Conservation (phyloP, 2,888 invertebrate species). For the Nymphalis polychloros region DNA sequence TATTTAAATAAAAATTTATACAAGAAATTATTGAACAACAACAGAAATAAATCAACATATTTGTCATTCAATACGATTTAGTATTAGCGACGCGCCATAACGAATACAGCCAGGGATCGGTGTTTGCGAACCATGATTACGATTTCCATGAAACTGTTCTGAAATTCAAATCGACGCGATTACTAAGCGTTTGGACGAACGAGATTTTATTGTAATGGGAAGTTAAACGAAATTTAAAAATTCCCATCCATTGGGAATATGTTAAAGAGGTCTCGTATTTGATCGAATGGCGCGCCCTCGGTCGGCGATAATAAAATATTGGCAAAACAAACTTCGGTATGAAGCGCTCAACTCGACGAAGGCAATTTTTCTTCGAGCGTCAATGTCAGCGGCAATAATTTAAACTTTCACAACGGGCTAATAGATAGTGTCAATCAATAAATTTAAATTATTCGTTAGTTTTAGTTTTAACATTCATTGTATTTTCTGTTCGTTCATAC, state of each 20-base stretch:
- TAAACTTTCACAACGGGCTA: conserved; percentile 52
- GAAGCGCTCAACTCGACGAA: conserved; percentile 48
- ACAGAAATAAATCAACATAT: conserved; percentile 1
- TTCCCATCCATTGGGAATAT: conserved; percentile 23
- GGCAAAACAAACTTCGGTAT: conserved; percentile 41
- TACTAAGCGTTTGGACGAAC: conserved; percentile 35
- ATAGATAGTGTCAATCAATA: conserved; percentile 40
- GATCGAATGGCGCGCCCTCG: conserved; percentile 40
- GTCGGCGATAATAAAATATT: conserved; percentile 45
- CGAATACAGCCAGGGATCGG: conserved; percentile 20
- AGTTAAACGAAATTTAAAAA: conserved; percentile 38
- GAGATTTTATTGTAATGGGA: conserved; percentile 38
- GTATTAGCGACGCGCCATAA: conserved; percentile 18
- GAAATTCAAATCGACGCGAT: conserved; percentile 39
- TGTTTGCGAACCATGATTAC: conserved; percentile 37
- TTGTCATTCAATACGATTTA: conserved; percentile 33
- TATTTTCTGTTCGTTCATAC: too few species aligned
- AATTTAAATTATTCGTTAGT: not conserved
- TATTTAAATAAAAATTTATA: too few species aligned
- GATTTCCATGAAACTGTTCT: conserved; percentile 39
- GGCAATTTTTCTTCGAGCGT: conserved; percentile 69
- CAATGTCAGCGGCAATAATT: conserved; percentile 70
- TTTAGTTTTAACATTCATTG: not conserved
- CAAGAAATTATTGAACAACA: not conserved
- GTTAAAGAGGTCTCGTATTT: conserved; percentile 38